phyloP scores from a whole-genome alignment of 2,797 vertebrate genomes.

The Synanceia verrucosa region DNA sequence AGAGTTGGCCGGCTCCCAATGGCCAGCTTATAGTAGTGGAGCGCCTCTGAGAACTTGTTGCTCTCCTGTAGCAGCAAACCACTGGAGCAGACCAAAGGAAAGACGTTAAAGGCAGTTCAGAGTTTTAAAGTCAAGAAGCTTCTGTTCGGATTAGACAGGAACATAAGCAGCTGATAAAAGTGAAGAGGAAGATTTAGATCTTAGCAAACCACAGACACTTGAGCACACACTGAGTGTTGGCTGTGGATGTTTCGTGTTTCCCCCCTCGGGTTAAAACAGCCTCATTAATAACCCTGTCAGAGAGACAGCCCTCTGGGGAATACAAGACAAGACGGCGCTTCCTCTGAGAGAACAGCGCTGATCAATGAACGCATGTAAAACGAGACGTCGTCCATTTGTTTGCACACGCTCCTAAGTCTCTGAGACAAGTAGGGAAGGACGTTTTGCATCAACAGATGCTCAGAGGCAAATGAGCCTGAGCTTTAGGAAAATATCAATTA shows the following conservation, averaged over 20 bases:
- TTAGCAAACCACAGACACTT: constrained; percentile 36
- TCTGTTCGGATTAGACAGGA: constrained; percentile 19
- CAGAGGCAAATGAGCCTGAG: background rate
- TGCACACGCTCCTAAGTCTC: background rate
- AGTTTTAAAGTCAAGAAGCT: constrained; percentile 21
- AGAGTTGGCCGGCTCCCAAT: constrained; percentile 97
- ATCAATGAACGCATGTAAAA: constrained; percentile 53
- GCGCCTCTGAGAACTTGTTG: constrained; percentile 94
- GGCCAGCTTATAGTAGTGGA: constrained; percentile 98
- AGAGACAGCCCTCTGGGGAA: constrained; percentile 40
- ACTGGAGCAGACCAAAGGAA: constrained; percentile 75
- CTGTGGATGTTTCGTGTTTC: constrained; percentile 42
- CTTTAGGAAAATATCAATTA: background rate
- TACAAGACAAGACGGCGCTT: constrained; percentile 46
- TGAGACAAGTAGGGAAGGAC: background rate
- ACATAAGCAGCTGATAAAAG: constrained; percentile 34
- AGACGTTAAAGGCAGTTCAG: constrained; percentile 2
- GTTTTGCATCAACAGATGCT: background rate
- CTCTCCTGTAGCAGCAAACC: constrained; percentile 98
- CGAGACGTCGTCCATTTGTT: constrained; percentile 12
- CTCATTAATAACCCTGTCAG: constrained; percentile 70
- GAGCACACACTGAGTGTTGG: constrained; percentile 36
- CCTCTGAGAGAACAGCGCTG: constrained; percentile 35
- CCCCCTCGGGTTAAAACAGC: constrained; percentile 46
- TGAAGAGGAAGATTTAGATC: constrained; percentile 23